phyloP scores from a whole-genome alignment of 2,888 invertebrate species.

The Oeneis ivallda region DNA sequence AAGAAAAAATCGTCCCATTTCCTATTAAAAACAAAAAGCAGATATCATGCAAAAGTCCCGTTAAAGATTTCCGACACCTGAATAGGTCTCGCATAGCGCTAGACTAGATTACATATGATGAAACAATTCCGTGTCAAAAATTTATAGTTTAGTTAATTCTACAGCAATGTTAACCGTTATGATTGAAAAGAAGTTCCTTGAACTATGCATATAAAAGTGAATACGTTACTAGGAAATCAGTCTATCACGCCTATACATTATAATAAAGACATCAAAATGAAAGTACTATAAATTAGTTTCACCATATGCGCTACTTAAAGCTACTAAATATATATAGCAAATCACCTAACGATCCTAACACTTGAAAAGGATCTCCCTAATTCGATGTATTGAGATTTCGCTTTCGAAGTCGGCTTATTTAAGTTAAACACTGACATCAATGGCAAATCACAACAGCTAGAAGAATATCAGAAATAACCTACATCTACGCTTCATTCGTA shows the following conservation, averaged over 20 bases:
- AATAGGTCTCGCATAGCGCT: slow-evolving; percentile 13
- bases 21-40: slow-evolving; percentile 40
- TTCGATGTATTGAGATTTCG: slow-evolving; percentile 74
- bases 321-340: slow-evolving; percentile 34
- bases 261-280: slow-evolving; percentile 19
- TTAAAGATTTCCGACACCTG: slow-evolving; percentile 11
- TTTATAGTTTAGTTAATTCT: not conserved
- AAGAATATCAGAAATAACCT: slow-evolving; percentile 60
- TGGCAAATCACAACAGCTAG: slow-evolving; percentile 67
- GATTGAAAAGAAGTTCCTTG: not conserved
- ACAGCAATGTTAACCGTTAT: not conserved
- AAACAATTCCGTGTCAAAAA: slow-evolving; percentile 6
- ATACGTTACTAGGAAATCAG: slow-evolving; percentile 23
- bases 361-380: slow-evolving; percentile 65
- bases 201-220: slow-evolving; percentile 13
- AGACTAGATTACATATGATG: slow-evolving; percentile 11
- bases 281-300: slow-evolving; percentile 22
- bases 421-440: slow-evolving; percentile 54
- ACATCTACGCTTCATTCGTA: slow-evolving; percentile 34
- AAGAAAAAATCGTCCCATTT: slow-evolving; percentile 55
- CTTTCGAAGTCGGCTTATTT: slow-evolving; percentile 64
- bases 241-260: slow-evolving; percentile 21
- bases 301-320: slow-evolving; percentile 25
- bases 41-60: slow-evolving; percentile 9
- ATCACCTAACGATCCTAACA: slow-evolving; percentile 45